Evolutionary conservation across 2,888 invertebrate genomes (phyloP).

Genomic region (Drosophila limbata): DNA sequence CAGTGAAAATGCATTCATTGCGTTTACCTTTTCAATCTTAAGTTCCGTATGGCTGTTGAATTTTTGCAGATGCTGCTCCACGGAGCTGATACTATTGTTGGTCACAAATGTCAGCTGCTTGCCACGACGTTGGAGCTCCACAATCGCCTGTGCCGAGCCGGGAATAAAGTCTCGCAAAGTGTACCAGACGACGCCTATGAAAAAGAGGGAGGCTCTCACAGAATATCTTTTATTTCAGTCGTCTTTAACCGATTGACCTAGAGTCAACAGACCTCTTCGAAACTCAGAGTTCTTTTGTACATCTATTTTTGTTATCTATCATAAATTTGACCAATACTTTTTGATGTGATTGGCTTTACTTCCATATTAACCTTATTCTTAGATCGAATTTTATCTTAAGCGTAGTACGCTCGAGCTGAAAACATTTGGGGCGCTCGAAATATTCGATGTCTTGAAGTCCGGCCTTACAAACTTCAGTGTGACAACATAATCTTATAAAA

Average conservation of each 20-base stretch:
- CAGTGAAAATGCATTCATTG: not conserved
- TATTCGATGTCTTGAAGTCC: too few relatives aligned
- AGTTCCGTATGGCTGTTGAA: constrained; percentile 71
- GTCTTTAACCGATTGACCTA: not conserved
- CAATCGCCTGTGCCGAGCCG: constrained; percentile 83
- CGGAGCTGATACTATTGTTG: constrained; percentile 84
- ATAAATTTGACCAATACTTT: too few relatives aligned
- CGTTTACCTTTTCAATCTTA: constrained; percentile 71
- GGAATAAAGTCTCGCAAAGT: constrained; percentile 83
- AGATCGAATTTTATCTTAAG: too few relatives aligned
- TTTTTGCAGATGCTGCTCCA: constrained; percentile 73
- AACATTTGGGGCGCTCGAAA: too few relatives aligned
- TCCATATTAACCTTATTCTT: too few relatives aligned
- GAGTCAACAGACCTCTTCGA: too few relatives aligned
- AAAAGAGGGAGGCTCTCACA: not conserved
- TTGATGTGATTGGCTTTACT: too few relatives aligned
- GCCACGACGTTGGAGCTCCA: constrained; percentile 82
- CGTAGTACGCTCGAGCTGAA: too few relatives aligned
- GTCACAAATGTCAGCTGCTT: constrained; percentile 85
- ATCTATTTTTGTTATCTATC: too few relatives aligned
- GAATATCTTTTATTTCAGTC: not conserved
- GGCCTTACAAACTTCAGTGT: too few relatives aligned
- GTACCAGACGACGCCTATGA: constrained; percentile 86
- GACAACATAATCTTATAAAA: too few relatives aligned
- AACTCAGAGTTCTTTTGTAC: not conserved